Percentiles rank a stretch among this genome's conserved stretches.
These are phyloP conservation scores for Monochamus alternatus DNA, from an alignment of 2,888 invertebrate genomes.

Conservation along the genomic window DNA sequence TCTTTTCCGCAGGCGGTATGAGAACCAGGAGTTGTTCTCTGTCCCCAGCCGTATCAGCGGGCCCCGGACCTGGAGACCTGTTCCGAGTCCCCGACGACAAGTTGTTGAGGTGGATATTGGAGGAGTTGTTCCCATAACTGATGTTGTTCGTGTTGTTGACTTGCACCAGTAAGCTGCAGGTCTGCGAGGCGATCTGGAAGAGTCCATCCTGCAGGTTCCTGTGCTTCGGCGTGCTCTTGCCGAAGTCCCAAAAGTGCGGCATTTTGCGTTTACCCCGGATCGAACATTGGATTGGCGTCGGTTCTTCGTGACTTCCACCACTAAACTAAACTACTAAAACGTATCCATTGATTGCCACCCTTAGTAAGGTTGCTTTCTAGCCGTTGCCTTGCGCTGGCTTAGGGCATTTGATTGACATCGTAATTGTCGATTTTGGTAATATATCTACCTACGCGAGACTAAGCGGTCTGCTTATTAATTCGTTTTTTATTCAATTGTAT, in stretches of 20 bases:
- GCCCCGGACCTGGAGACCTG: conserved; percentile 36
- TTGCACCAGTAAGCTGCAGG: conserved; percentile 84
- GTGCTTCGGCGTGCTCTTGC: conserved; percentile 72
- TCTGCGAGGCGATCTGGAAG: conserved; percentile 85
- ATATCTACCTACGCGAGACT: background rate
- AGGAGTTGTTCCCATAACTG: conserved; percentile 78
- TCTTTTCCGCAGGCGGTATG: conserved; percentile 71
- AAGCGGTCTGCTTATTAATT: no score
- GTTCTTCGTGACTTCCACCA: conserved; percentile 42
- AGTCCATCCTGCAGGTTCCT: conserved; percentile 83
- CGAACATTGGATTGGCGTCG: conserved; percentile 58
- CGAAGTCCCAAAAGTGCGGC: conserved; percentile 78
- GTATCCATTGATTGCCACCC: conserved; percentile 55
- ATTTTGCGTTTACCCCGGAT: conserved; percentile 65
- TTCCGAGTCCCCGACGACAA: conserved; percentile 56
- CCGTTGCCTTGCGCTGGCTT: conserved; percentile 46
- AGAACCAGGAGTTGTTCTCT: conserved; percentile 73
- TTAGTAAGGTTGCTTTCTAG: conserved; percentile 34
- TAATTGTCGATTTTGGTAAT: conserved; percentile 32
- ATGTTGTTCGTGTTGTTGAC: conserved; percentile 85
- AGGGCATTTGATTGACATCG: conserved; percentile 41
- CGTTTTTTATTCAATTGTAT: no score
- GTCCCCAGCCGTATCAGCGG: conserved; percentile 54
- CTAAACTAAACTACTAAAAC: conserved; percentile 47
- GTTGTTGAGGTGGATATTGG: conserved; percentile 77